Percentiles rank a stretch among this genome's conserved stretches.
phyloP scores from a whole-genome alignment of 2,797 vertebrate species.

The Sebastes hubbsi region DNA sequence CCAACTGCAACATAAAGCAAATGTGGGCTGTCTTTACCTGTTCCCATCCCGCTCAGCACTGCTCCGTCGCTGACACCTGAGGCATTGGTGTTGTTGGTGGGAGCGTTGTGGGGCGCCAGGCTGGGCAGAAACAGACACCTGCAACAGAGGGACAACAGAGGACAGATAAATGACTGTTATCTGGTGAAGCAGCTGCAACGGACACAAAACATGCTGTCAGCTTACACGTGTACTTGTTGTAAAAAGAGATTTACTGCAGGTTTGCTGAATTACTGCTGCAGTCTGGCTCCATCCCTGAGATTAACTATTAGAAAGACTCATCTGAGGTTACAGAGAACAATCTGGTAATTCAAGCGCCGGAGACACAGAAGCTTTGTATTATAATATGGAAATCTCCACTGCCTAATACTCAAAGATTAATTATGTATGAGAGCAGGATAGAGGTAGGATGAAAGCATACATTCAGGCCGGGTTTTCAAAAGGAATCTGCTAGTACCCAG shows the following conservation, averaged over 20 bases:
- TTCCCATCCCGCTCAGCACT: conserved; percentile 94
- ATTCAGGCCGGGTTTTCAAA: conserved; percentile 5
- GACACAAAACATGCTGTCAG: not conserved
- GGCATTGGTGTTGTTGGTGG: conserved; percentile 89
- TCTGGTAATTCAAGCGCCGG: not conserved
- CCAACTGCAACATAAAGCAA: not conserved
- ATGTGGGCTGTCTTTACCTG: conserved; percentile 76
- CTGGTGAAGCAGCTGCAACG: not conserved
- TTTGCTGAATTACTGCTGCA: not conserved
- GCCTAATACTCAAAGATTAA: conserved; percentile 6
- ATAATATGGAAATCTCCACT: conserved; percentile 28
- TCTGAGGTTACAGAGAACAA: conserved; percentile 11
- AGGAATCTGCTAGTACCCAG: not conserved
- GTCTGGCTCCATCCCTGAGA: not conserved
- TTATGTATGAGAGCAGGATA: conserved; percentile 19
- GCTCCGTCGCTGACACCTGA: conserved; percentile 91
- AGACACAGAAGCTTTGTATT: conserved; percentile 15
- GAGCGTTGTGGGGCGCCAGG: conserved; percentile 94
- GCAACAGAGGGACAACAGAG: conserved; percentile 1
- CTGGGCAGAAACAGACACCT: conserved; percentile 97
- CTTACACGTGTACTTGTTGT: not conserved
- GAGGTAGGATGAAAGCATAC: conserved; percentile 18
- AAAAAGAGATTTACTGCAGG: not conserved
- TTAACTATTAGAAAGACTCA: not conserved
- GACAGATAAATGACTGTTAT: not conserved